Evolutionary conservation across 2,888 invertebrate genomes (phyloP), one percentile per base, ranked within the genome.

Genomic region (Alentia gelatinosa): DNA sequence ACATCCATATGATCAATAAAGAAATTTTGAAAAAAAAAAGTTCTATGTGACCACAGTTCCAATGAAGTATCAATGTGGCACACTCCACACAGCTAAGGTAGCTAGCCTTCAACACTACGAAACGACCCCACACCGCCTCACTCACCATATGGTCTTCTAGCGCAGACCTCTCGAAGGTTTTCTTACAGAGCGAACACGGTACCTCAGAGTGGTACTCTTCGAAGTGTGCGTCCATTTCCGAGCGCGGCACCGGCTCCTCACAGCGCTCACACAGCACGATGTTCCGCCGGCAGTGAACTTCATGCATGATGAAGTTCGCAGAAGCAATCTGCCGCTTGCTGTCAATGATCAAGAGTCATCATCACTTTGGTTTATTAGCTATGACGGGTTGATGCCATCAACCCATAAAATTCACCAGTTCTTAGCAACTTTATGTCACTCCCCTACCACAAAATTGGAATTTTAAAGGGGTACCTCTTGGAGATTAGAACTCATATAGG

Each of bases 231-330:
- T 97, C 97, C 91, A 97, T 96, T 91, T 97, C 97, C 0, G 96
- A 95, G 68, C 97, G 96, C 0, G 97, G 97, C 89, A 98, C 97
- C 0, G 97, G 97, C 94, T 97, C 97, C 94, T 97, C 97, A 96
- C 98, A 98, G 1, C 97, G 97, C 0, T 97, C 96, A 94, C 98
- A 98, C 88, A 97, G 95, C 1, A 97, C 96, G 89, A 98, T 97
- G 96, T 97, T 97, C 63, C 97, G 96, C 0, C 97, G 97, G 94
- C 98, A 98, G 96, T 98, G 97, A 92, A 97, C 97, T 33, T 97
- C 97, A 96, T 98, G 98, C 96, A 97, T 97, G 1, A 97, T 97
- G 96, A 97, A 97, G 96, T 98, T 98, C 89, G 96, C 96, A 9
- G 97, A 96, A 0, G 97, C 97, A 90, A 98, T 97, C 94, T 97